These are phyloP conservation scores for Balearica regulorum DNA, from an alignment of 2,797 vertebrate species.

Conservation along the genomic window DNA sequence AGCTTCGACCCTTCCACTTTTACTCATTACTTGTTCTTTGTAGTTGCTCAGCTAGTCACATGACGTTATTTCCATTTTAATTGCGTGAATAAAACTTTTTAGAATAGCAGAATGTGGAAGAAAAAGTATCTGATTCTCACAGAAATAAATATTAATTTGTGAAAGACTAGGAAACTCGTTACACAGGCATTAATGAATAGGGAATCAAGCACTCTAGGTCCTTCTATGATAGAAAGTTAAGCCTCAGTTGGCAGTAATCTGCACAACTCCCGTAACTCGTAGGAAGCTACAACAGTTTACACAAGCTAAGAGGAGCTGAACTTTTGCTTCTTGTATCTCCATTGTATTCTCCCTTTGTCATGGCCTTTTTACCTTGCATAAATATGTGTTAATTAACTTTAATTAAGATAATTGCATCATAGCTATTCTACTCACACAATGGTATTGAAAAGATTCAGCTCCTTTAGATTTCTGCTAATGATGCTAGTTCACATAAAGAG, in stretches of 20 bases:
- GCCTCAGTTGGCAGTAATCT: background rate
- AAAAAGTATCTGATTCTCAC: background rate
- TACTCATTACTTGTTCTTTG: background rate
- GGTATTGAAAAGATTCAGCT: background rate
- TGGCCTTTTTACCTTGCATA: conserved; percentile 49
- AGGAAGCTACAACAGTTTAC: background rate
- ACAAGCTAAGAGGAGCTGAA: background rate
- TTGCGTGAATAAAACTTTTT: background rate
- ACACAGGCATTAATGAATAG: background rate
- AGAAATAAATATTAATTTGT: background rate
- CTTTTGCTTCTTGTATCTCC: conserved; percentile 26
- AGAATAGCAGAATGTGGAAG: background rate
- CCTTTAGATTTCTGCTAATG: background rate
- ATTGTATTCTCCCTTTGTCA: conserved; percentile 7
- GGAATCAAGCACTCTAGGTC: background rate
- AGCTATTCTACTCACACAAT: conserved; percentile 16
- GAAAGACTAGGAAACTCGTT: background rate
- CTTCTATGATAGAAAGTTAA: background rate
- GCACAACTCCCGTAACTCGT: background rate
- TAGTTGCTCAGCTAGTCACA: background rate
- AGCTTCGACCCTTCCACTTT: background rate
- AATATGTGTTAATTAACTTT: conserved; percentile 33
- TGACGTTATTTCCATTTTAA: background rate
- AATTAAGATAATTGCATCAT: conserved; percentile 17
- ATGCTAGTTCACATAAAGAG: background rate